Evolutionary conservation across 1,140 invertebrate species (phyloP), one percentile per base, ranked within the genome.

Genomic region (Nautilus pompilius): DNA sequence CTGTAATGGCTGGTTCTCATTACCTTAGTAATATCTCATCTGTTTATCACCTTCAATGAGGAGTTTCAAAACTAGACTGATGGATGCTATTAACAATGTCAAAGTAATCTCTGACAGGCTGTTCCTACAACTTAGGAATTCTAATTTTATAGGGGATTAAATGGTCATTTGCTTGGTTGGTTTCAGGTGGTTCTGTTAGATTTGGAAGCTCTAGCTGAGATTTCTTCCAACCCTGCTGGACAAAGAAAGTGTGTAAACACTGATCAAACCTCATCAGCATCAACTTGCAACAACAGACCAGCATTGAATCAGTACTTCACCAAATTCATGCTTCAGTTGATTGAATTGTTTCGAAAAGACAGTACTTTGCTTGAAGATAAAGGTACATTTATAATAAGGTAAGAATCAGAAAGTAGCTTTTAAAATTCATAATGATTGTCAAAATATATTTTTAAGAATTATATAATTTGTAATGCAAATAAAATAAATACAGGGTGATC

Each of bases 371-470:
- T 98, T 55, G 92, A 96, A 75, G 93, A 95, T 66, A 85, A 94
- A 74, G 95, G 95, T 17, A 90, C 93, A 60, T 95, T 98, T 74
- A 98, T 99, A 63, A 95, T 99, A 57, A 89, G 94, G 93, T 93
- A 82, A 53, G 49, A 13, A 34, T 20, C 45, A 46, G 45, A 3
- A 46, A 46, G n/a, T 8, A 41, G 36, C 36, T 41, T 41, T 8
- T 41, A 41, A 41, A 10, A 41, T 10, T 10, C 8, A 41, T 10
- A 41, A 41, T 41, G 8, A 10, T 41, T 10, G 8, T 41, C n/a
- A 41, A 41, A 41, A n/a, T n/a, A n/a, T n/a, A n/a, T n/a, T n/a
- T n/a, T n/a, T n/a, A n/a, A n/a, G n/a, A n/a, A n/a, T n/a, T n/a
- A n/a, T n/a, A n/a, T n/a, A n/a, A n/a, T n/a, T n/a, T n/a, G n/a